Conservation (phyloP, 2,888 invertebrate genomes). For the Oithona nana region DNA sequence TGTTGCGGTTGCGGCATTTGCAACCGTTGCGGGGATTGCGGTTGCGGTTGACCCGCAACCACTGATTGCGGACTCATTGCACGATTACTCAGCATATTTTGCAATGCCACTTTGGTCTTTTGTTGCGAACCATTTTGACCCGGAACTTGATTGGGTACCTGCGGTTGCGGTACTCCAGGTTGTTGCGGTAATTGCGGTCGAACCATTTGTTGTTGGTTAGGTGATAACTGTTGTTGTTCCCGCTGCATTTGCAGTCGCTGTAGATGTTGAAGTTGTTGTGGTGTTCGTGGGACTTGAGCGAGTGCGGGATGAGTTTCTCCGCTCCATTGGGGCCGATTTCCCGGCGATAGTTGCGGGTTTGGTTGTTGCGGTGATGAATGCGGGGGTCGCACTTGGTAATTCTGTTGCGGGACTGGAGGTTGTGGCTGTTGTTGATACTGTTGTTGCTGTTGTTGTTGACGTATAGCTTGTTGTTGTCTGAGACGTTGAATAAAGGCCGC, state of each 20-base stretch:
- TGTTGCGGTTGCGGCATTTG: conserved; percentile 2
- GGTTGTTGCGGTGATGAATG: not conserved
- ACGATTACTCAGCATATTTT: conserved; percentile 75
- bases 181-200: conserved; percentile 13
- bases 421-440: conserved; percentile 18
- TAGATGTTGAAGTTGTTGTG: conserved; percentile 31
- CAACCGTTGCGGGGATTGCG: not conserved
- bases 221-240: conserved; percentile 27
- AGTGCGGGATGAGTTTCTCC: conserved; percentile 17
- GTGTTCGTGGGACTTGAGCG: conserved; percentile 24
- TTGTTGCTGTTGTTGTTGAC: not conserved
- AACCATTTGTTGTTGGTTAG: conserved; percentile 21
- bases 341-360: not conserved
- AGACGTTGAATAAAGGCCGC: conserved; percentile 7
- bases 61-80: not conserved
- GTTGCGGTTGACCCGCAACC: conserved; percentile 6
- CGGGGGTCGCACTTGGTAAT: not conserved
- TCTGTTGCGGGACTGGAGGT: conserved; percentile 17
- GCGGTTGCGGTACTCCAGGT: conserved; percentile 23
- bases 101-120: conserved; percentile 83
- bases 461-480: conserved; percentile 10
- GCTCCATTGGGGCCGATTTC: conserved; percentile 6
- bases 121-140: conserved; percentile 35
- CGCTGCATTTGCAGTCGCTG: conserved; percentile 22
- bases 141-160: conserved; percentile 23